phyloP scores from a whole-genome alignment of 2,797 vertebrate genomes.

The Liasis olivaceus region DNA sequence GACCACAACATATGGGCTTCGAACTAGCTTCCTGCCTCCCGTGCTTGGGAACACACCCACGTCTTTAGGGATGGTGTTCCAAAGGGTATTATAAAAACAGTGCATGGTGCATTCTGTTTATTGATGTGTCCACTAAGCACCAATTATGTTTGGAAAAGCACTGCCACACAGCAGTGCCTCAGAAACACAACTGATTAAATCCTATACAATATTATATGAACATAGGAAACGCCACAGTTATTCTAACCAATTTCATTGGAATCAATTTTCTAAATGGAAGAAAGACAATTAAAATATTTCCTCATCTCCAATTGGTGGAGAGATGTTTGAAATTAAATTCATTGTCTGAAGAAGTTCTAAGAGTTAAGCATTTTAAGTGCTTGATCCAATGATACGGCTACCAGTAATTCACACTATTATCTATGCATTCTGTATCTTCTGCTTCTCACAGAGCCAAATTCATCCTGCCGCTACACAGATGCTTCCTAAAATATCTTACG shows the following conservation, averaged over 20 bases:
- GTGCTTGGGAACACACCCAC: neutral
- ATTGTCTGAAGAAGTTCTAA: neutral
- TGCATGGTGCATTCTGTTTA: neutral
- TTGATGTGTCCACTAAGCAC: neutral
- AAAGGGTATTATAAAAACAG: neutral
- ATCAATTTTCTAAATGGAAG: neutral
- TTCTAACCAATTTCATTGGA: neutral
- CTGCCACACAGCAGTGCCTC: neutral
- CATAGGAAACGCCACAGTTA: neutral
- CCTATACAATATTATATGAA: neutral
- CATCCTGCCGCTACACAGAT: neutral
- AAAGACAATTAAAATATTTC: neutral
- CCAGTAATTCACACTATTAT: neutral
- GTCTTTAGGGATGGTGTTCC: neutral
- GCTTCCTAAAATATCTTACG: neutral
- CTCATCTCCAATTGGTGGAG: neutral
- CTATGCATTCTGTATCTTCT: neutral
- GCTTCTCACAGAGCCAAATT: neutral
- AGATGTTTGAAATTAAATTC: neutral
- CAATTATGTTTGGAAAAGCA: neutral
- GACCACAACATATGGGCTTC: neutral
- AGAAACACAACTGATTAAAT: neutral
- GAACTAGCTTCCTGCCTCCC: neutral
- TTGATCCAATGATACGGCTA: neutral
- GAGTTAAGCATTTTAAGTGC: neutral